Base-by-base conservation (phyloP, 1,140 invertebrate genomes). In the Luehdorfia chinensis region DNA sequence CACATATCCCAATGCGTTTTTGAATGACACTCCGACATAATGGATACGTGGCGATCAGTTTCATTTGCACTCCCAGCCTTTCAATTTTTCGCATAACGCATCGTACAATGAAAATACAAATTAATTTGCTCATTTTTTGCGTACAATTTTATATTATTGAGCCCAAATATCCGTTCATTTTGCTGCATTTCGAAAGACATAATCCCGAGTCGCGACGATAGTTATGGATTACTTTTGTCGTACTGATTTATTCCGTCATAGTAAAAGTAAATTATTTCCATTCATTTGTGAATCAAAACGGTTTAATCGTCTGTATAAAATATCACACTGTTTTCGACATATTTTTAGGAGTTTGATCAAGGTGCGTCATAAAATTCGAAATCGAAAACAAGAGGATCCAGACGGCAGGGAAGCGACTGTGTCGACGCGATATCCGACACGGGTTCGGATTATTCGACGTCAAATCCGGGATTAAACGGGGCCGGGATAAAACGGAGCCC, bases 361-460 rank as follows among this genome's bases (percentile, higher is more conserved):
- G 67, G 61, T 68, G 55, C 44, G 61, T 41, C 30, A 59, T 61
- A 58, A 75, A 75, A 73, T 66, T 56, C 55, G 56, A 66, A 79
- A 75, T 80, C 76, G n/a, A 72, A 78, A 81, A 78, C 73, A 73
- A 60, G 53, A 66, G 61, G 60, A 79, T 84, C 74, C 72, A 75
- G 62, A 51, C 65, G 59, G 59, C 19, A 21, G 19, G 64, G 67
- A 60, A 73, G 67, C 59, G 76, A 61, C 75, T 83, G 79, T 84
- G 75, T 80, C 77, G 72, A 76, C 75, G 79, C 72, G 79, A 84
- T 84, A 85, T 81, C 75, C 77, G 69, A 84, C 86, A 85, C 80
- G 84, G 84, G 83, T 85, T 61, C 70, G 86, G 86, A 87, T 87
- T 87, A 87, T 85, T 70, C 62, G 70, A 83, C 80, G 76, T 80